Percentiles rank a stretch among this genome's conserved stretches.
phyloP scores from a whole-genome alignment of 2,113 vertebrate species.

The Pandion haliaetus region DNA sequence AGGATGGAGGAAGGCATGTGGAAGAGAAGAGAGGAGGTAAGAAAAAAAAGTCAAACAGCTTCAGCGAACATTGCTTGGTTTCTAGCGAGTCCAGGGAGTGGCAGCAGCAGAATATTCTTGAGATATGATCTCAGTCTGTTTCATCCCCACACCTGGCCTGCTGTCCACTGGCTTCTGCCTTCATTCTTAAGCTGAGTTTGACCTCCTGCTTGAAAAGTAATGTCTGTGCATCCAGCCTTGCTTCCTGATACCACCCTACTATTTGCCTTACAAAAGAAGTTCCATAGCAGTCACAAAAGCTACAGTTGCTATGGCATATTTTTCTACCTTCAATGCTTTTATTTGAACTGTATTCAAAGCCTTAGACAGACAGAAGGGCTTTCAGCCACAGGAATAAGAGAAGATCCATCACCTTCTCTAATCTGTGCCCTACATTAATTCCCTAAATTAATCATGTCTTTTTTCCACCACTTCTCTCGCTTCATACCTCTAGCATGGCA shows the following conservation, averaged over 20 bases:
- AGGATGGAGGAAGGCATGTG: background rate
- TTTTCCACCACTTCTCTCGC: background rate
- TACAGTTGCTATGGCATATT: background rate
- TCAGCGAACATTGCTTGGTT: background rate
- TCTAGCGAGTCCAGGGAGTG: background rate
- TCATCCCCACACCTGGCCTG: background rate
- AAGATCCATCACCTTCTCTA: background rate
- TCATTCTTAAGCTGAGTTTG: background rate
- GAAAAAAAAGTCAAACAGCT: background rate
- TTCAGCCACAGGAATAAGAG: background rate
- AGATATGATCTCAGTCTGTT: background rate
- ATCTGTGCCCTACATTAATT: background rate
- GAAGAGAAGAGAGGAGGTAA: background rate
- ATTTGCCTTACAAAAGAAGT: background rate
- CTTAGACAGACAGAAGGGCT: background rate
- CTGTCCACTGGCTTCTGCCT: background rate
- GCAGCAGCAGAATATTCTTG: background rate
- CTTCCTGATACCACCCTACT: background rate
- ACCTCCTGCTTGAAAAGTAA: background rate
- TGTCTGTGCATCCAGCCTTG: background rate
- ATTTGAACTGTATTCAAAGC: background rate
- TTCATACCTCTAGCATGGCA: background rate
- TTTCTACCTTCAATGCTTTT: background rate
- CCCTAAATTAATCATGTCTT: background rate
- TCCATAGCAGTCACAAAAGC: background rate